These are phyloP conservation scores for Talpa occidentalis DNA, from an alignment of 2,113 vertebrate genomes.

Conservation along the genomic window DNA sequence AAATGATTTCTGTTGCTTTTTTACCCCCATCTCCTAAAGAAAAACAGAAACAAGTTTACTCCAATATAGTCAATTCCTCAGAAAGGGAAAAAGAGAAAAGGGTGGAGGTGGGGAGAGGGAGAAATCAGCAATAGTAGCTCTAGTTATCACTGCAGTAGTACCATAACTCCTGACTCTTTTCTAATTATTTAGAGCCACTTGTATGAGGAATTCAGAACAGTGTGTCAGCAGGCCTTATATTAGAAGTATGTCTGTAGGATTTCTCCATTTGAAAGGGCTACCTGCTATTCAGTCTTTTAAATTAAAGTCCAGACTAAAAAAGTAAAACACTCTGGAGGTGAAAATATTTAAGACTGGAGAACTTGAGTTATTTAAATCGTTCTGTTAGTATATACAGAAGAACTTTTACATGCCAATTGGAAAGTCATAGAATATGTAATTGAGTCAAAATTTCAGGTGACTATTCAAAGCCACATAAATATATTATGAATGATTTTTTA, in stretches of 20 bases:
- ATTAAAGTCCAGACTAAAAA: conserved; percentile 47
- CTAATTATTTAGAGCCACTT: background rate
- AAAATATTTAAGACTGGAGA: conserved; percentile 50
- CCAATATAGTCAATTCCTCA: background rate
- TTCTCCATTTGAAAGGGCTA: conserved; percentile 13
- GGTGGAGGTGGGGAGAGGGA: no score
- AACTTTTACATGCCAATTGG: background rate
- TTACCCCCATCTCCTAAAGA: background rate
- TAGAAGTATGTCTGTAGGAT: background rate
- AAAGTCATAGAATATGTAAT: conserved; percentile 15
- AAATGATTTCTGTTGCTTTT: conserved; percentile 41
- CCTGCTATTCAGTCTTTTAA: conserved; percentile 27
- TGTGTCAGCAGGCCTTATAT: background rate
- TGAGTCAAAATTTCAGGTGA: conserved; percentile 15
- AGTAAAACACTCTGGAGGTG: background rate
- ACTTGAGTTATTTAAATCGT: conserved; percentile 28
- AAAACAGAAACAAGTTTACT: conserved; percentile 42
- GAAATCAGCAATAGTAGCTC: background rate
- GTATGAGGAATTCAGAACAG: conserved; percentile 23
- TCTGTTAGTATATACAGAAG: background rate
- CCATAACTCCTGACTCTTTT: background rate
- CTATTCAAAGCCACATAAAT: conserved; percentile 15
- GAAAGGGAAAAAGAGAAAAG: background rate
- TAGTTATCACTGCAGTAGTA: background rate
- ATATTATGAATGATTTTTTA: background rate